Conservation (phyloP, 2,888 invertebrate genomes). For the Sepioteuthis lessoniana region DNA sequence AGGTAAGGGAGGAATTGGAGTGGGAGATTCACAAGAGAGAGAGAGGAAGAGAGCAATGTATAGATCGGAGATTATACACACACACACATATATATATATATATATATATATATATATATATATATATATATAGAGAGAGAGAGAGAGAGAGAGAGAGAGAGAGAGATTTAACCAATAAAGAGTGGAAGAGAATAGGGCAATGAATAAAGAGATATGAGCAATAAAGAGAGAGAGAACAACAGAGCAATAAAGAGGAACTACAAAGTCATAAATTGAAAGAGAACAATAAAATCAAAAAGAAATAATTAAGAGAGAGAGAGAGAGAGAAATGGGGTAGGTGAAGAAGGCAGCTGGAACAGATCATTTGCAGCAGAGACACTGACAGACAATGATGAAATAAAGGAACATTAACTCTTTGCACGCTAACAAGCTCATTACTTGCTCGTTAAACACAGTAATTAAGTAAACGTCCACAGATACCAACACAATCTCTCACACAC, state of each 20-base stretch:
- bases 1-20: not conserved
- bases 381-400: not conserved
- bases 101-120: too few species aligned
- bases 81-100: too few species aligned
- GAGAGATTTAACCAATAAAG: not conserved
- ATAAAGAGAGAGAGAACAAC: not conserved
- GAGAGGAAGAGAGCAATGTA: not conserved
- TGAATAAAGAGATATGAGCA: not conserved
- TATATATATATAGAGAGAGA: not conserved
- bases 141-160: not conserved
- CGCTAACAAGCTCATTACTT: not conserved
- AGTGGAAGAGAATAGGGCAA: not conserved
- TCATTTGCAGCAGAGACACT: not conserved
- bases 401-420: slow-evolving; percentile 9
- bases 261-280: not conserved
- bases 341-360: too few species aligned
- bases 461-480: slow-evolving; percentile 10
- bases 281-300: not conserved
- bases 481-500: not conserved
- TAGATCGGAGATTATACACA: too few species aligned
- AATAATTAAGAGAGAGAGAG: not conserved
- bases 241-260: not conserved
- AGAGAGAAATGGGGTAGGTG: not conserved
- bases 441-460: not conserved
- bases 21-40: not conserved